Conservation (phyloP, 2,797 vertebrate genomes). For the Echiichthys vipera region DNA sequence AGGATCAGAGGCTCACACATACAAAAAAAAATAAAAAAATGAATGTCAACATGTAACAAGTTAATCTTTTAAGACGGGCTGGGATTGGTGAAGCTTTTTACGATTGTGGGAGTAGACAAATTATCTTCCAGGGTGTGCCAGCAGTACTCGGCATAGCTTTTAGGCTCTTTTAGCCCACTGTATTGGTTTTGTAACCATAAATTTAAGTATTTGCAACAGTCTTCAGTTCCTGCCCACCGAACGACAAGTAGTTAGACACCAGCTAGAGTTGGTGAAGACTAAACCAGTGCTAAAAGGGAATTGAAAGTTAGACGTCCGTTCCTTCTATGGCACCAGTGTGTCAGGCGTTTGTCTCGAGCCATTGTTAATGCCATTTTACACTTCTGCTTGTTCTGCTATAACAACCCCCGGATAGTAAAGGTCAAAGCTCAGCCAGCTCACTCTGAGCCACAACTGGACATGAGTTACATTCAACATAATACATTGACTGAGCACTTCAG, state of each 20-base stretch:
- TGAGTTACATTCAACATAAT: constrained; percentile 24
- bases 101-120: neutral
- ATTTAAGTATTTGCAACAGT: neutral
- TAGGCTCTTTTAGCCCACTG: neutral
- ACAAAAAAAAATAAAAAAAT: neutral
- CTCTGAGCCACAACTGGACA: constrained; percentile 20
- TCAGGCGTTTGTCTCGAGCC: neutral
- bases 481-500: neutral
- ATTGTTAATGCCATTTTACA: neutral
- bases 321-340: neutral
- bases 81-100: neutral
- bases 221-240: neutral
- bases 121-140: neutral
- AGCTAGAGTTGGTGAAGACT: neutral
- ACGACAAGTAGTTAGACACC: neutral
- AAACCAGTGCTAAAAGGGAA: neutral
- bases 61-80: neutral
- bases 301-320: too few species aligned
- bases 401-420: neutral
- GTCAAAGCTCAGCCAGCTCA: constrained; percentile 24
- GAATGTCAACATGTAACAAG: neutral
- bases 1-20: neutral
- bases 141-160: too few species aligned
- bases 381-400: too few species aligned
- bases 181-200: neutral